Percentiles rank a stretch among this genome's conserved stretches.
These are phyloP conservation scores for Hippocampus mohnikei DNA, from an alignment of 2,113 vertebrate genomes.

Conservation along the genomic window DNA sequence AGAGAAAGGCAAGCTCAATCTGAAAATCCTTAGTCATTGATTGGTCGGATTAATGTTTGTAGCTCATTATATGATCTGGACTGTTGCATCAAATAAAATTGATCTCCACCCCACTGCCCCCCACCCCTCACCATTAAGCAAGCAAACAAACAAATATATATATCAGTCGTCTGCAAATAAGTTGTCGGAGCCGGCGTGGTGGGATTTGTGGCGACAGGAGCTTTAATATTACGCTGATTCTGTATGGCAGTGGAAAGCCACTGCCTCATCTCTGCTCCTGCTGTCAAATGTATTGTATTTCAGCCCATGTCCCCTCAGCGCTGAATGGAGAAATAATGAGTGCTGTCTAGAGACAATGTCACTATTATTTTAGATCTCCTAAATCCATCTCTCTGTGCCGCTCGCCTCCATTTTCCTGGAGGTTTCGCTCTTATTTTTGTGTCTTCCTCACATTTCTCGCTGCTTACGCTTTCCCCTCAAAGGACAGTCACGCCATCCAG, in stretches of 20 bases:
- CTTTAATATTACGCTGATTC: constrained; percentile 62
- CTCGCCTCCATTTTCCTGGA: constrained; percentile 40
- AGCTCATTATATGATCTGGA: constrained; percentile 14
- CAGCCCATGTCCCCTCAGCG: constrained; percentile 54
- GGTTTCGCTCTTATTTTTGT: constrained; percentile 32
- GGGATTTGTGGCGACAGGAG: constrained; percentile 61
- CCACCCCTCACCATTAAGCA: constrained; percentile 23
- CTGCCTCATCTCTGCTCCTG: constrained; percentile 54
- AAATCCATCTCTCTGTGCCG: constrained; percentile 32
- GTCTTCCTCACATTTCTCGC: constrained; percentile 36
- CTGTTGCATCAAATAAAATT: constrained; percentile 40
- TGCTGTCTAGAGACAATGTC: constrained; percentile 64
- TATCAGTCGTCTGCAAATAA: constrained; percentile 47
- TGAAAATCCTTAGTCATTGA: not conserved
- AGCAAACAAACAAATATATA: constrained; percentile 31
- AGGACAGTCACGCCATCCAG: constrained; percentile 37
- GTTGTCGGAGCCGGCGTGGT: constrained; percentile 22
- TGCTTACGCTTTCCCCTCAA: constrained; percentile 33
- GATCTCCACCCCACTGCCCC: constrained; percentile 11
- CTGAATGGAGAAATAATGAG: constrained; percentile 66
- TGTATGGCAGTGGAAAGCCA: constrained; percentile 65
- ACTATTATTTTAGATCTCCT: constrained; percentile 62
- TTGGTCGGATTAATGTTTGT: not conserved
- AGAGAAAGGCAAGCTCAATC: not conserved
- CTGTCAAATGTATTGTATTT: constrained; percentile 66